Base-by-base conservation (phyloP, 2,113 vertebrate genomes). In the Oryzias celebensis region DNA sequence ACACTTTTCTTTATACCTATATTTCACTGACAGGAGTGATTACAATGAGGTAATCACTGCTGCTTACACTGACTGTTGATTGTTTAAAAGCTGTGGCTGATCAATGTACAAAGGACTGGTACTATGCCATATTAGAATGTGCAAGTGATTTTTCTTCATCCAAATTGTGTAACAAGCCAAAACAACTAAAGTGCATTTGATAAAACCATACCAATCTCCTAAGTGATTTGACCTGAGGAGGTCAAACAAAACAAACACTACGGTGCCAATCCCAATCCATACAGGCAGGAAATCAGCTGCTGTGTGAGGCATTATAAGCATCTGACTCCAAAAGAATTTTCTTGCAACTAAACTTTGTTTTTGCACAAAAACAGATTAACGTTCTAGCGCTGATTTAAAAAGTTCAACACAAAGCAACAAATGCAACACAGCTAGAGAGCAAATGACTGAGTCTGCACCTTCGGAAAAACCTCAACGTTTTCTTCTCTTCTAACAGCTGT, bases 231-330 rank as follows among this genome's bases (percentile, higher is more conserved):
- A 20, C 20, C 20, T 20, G 52, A 66, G 4, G 61, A 72, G 58
- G 67, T 64, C 58, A 68, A 48, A 78, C 61, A 59, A 74, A 74
- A 68, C 43, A 81, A 78, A 82, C 43, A 72, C 3, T 24, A 13
- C 15, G 28, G 18, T 66, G 62, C 70, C 59, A 73, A 73, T 71
- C 53, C 43, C 81, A 85, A 82, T 76, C 65, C 31, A 81, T 68
- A 80, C 78, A 82, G 72, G 77, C 54, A 75, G 28, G 65, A 78
- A 76, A 60, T 80, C 66, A 41, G 68, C 73, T 81, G 82, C 73
- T 68, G 68, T 62, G 68, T 67, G n/a, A 72, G 52, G 65, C 47
- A 51, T 28, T 76, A 24, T 81, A 77, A 83, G 82, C 78, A 72
- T 62, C 62, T 52, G 74, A 77, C 69, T 68, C 49, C 3, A 1